Evolutionary conservation across 2,888 invertebrate genomes (phyloP).

Genomic region (Eristalis intricaria): DNA sequence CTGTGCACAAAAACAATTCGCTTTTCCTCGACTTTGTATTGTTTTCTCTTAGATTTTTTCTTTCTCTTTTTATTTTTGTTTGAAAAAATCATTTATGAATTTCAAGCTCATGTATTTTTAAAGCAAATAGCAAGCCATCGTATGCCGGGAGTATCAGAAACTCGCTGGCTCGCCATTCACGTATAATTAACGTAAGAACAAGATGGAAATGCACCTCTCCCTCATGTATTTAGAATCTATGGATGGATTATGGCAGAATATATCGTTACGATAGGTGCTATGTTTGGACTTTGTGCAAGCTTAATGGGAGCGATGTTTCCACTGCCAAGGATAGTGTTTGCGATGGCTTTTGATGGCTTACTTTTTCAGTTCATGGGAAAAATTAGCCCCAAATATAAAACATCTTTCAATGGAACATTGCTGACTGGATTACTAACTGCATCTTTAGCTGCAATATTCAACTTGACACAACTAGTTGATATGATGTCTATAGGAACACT

Average conservation of each 20-base stretch:
- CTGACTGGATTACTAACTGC: slow-evolving; percentile 90
- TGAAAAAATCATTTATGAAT: too few relatives aligned
- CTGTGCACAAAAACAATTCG: too few relatives aligned
- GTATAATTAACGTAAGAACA: too few relatives aligned
- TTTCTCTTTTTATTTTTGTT: too few relatives aligned
- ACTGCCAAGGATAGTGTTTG: slow-evolving; percentile 92
- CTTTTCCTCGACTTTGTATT: too few relatives aligned
- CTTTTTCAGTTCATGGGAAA: slow-evolving; percentile 88
- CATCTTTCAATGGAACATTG: slow-evolving; percentile 89
- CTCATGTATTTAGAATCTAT: slow-evolving; percentile 88
- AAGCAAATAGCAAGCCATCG: too few relatives aligned
- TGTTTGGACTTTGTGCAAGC: slow-evolving; percentile 92
- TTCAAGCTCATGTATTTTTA: too few relatives aligned
- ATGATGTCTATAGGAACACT: slow-evolving; percentile 91
- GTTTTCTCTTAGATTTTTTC: too few relatives aligned
- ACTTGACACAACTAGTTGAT: slow-evolving; percentile 87
- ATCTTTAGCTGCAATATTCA: slow-evolving; percentile 86
- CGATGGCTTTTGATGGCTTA: slow-evolving; percentile 93
- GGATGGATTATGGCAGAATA: slow-evolving; percentile 91
- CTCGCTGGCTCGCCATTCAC: too few relatives aligned
- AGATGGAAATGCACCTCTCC: slow-evolving; percentile 90
- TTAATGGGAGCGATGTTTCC: slow-evolving; percentile 93
- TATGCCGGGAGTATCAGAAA: too few relatives aligned
- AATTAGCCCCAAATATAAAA: slow-evolving; percentile 88
- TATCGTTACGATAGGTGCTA: slow-evolving; percentile 91